Conservation (phyloP, 2,888 invertebrate genomes). For the Kuschelorhynchus macadamiae region DNA sequence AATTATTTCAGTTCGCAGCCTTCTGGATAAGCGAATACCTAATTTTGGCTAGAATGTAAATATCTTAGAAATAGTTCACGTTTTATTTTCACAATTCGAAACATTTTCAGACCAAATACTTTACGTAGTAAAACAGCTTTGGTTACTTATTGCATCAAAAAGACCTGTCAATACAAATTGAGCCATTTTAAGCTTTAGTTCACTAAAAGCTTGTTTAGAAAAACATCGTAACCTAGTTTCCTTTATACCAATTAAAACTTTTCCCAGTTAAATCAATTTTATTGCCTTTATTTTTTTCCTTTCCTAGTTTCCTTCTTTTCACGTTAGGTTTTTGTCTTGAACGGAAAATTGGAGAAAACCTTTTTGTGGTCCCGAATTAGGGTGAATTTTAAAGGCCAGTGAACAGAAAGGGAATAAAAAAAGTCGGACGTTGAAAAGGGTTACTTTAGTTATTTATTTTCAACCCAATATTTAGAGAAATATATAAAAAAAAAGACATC, state of each 20-base stretch:
- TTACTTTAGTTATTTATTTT: no score
- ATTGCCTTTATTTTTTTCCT: neutral
- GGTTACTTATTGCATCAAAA: neutral
- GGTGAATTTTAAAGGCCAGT: neutral
- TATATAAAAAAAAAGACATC: no score
- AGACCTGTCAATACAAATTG: neutral
- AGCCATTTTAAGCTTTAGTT: neutral
- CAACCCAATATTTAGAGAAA: no score
- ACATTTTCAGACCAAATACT: no score
- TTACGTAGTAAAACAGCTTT: no score
- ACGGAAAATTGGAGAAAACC: conserved; percentile 3
- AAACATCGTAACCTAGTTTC: conserved; percentile 3
- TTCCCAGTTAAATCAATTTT: neutral
- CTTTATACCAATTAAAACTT: neutral
- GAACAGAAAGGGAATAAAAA: neutral
- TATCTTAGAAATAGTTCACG: no score
- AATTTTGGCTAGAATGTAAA: no score
- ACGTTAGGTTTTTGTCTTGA: neutral
- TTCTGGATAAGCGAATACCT: no score
- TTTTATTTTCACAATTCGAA: no score
- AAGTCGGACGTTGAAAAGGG: neutral
- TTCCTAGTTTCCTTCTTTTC: neutral
- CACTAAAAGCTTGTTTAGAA: neutral
- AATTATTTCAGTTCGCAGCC: no score
- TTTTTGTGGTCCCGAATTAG: neutral